Evolutionary conservation across 2,113 vertebrate genomes (phyloP), one percentile per base, ranked within the genome.

Genomic region (Anser cygnoides): DNA sequence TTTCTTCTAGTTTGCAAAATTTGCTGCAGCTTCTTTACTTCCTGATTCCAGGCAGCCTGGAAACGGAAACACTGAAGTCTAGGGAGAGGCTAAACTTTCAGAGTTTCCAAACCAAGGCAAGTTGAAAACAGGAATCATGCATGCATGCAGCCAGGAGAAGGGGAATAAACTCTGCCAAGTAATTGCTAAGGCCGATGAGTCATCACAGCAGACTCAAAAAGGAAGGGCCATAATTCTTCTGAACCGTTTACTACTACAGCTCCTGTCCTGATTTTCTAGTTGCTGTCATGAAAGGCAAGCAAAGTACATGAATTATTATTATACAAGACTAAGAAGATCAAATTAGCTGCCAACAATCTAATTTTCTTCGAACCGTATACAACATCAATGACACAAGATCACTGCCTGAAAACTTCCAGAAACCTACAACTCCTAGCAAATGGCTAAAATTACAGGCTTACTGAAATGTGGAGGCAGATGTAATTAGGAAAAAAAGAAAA

Each of bases 11-110:
- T 95, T 82, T 93, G 92, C 62, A 95, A 95, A 94, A 78, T 87
- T 77, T 90, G 75, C 94, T 80, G 83, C 87, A 50, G 87, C 87
- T 91, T 57, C 80, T 79, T 89, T 84, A 96, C 95, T 97, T 97
- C 96, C 96, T 94, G 95, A 95, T 95, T 97, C 91, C 92, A 96
- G 74, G 79, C 92, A 96, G 87, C 87, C 96, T 96, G 97, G 97
- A 97, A 96, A 96, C 92, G 91, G 96, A 97, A 97, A 82, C 61
- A 28, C 92, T 92, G 84, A 93, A 92, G 78, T 73, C 87, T 95
- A 55, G 96, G 89, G 87, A 96, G 94, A 92, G 96, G 97, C 93
- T 94, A 87, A 93, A 95, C 94, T 94, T 96, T 74, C 92, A 91
- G 82, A 94, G 91, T 96, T 95, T 95, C 94, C 93, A 87, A 65